Evolutionary conservation across 2,113 vertebrate species (phyloP), one percentile per base, ranked within the genome.

Genomic region (Mesembrinibis cayennensis): DNA sequence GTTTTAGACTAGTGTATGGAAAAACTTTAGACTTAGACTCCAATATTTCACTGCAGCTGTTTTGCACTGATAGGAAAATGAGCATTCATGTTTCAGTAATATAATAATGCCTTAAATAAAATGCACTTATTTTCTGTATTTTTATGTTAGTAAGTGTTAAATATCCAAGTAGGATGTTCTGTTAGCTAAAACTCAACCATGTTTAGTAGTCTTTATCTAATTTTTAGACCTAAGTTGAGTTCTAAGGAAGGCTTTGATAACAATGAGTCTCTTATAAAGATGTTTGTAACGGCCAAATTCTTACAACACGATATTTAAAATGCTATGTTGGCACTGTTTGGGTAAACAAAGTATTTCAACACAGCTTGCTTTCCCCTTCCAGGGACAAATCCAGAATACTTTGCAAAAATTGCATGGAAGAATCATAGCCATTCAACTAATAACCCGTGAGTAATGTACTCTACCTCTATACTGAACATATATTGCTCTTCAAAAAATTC

Each of bases 391-490:
- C 95, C 97, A 62, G 99, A 99, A 96, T 99, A 99, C 70, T 99
- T 99, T 98, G 99, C 99, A 26, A 99, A 99, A 98, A 99, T 99
- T 96, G 99, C 99, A 20, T 99, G 99, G 99, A 99, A 99, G 97
- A 99, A 99, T 97, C 99, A 99, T 97, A 99, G 98, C 44, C 99
- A 99, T 98, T 99, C 99, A 45, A 97, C 97, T 85, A 99, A 99
- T 92, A 99, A 99, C 96, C 99, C 99, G 99, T 99, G 98, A 99
- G 99, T 98, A 56, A 4, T 7, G 7, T 36, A 7, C 44, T 55
- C 27, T 56, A 42, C 50, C 62, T 62, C 38, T 23, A 0, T 11
- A 34, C 3, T 44, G 40, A 85, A 14, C 15, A 5, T 26, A 18
- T 0, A 1, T 56, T 36, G 13, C 25, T 76, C 44, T 19, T 73